These are phyloP conservation scores for Megalurothrips usitatus DNA, from an alignment of 2,888 invertebrate genomes.

Conservation along the genomic window DNA sequence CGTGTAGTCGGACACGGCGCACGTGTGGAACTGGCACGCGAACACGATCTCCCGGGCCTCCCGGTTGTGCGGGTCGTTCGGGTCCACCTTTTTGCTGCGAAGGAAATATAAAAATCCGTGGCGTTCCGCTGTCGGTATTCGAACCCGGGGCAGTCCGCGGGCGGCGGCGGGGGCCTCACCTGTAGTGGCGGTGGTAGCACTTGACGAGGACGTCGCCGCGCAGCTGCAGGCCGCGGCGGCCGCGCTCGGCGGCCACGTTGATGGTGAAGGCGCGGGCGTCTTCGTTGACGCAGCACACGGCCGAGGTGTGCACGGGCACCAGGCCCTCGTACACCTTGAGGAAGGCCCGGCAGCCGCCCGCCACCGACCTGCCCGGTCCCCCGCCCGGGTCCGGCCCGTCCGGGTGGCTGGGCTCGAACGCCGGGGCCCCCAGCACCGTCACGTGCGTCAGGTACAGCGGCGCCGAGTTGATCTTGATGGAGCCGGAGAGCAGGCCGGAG, in stretches of 20 bases:
- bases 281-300: slow-evolving; percentile 65
- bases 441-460: slow-evolving; percentile 83
- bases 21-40: slow-evolving; percentile 90
- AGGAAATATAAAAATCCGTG: too few relatives aligned
- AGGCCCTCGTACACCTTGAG: slow-evolving; percentile 88
- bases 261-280: slow-evolving; percentile 64
- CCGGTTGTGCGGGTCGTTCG: not conserved
- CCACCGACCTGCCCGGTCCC: slow-evolving; percentile 33
- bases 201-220: slow-evolving; percentile 88
- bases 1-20: slow-evolving; percentile 80
- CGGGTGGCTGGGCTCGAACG: slow-evolving; percentile 52
- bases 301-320: slow-evolving; percentile 83
- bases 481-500: slow-evolving; percentile 81
- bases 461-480: slow-evolving; percentile 80
- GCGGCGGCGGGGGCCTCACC: not conserved
- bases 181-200: slow-evolving; percentile 67
- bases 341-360: slow-evolving; percentile 63
- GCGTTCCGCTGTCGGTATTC: too few relatives aligned
- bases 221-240: slow-evolving; percentile 61
- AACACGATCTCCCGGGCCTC: slow-evolving; percentile 62
- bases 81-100: not conserved
- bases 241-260: slow-evolving; percentile 60
- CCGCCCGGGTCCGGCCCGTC: slow-evolving; percentile 33
- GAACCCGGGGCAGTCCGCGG: too few relatives aligned
- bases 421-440: slow-evolving; percentile 77